Conservation (phyloP, 2,113 vertebrate genomes). For the Aplodontia rufa region DNA sequence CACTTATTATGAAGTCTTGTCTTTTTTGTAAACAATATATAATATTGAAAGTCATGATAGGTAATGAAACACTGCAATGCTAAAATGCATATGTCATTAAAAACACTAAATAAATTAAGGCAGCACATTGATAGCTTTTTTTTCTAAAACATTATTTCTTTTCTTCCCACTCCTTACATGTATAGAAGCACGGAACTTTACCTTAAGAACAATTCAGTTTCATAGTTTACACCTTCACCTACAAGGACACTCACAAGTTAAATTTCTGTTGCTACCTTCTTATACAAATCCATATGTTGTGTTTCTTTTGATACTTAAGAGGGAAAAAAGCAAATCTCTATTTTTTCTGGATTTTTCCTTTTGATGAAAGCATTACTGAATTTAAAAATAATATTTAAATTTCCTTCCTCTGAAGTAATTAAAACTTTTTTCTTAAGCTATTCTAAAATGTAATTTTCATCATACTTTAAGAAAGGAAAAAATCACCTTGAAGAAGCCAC, state of each 20-base stretch:
- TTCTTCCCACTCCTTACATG: neutral
- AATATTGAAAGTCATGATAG: neutral
- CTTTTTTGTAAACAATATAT: neutral
- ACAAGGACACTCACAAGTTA: neutral
- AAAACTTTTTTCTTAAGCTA: slow-evolving; percentile 26
- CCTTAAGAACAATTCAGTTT: neutral
- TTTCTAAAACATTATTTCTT: neutral
- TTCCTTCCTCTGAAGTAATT: neutral
- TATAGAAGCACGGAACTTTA: neutral
- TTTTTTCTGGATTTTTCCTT: neutral
- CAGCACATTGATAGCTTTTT: neutral
- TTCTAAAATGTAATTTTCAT: slow-evolving; percentile 35
- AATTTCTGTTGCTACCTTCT: neutral
- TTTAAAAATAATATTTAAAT: slow-evolving; percentile 12
- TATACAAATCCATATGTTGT: neutral
- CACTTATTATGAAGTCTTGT: neutral
- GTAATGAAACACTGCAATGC: neutral
- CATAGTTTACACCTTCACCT: slow-evolving; percentile 15
- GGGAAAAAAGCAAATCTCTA: neutral
- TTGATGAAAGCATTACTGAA: neutral
- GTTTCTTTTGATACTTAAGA: neutral
- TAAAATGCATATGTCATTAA: neutral
- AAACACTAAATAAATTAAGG: slow-evolving; percentile 11
- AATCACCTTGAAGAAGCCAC: neutral
- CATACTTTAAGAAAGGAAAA: slow-evolving; percentile 7